Base-by-base conservation (phyloP, 2,797 vertebrate genomes). In the Crenuchus spilurus region DNA sequence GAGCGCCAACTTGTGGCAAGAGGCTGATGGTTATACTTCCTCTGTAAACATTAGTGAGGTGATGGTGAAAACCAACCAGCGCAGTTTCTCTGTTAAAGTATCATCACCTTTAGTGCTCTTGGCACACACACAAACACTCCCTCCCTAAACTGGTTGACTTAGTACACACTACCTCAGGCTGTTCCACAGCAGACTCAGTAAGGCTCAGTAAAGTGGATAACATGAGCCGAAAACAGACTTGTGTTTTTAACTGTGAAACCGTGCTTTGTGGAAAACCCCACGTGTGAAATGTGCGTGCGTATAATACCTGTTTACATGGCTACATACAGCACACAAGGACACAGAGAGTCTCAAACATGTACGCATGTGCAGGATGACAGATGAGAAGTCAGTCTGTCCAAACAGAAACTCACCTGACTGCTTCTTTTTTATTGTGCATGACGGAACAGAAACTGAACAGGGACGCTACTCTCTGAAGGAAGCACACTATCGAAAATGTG, bases 391-490 rank as follows among this genome's bases (percentile, higher is more conserved):
- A 58, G 84, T 82, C 68, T 65, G 57, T 78, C 77, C 75, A 52
- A 67, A 87, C 85, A 79, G 86, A 91, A 90, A 91, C 86, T 82
- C 57, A 73, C 70, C 82, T 33, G 76, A 79, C 77, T 71, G 22
- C 26, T 49, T 39, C 8, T 35, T 26, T 35, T 26, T 4, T 1
- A 9, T 16, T 10, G 24, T 37, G 28, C 2, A n/a, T 55, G 41
- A 30, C 63, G 65, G 65, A 69, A 80, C 80, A 79, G 84, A 83
- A 85, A 80, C 80, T 63, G 22, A 46, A 44, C 77, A 66, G 35
- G 42, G 55, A 41, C 39, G 28, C 33, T 44, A 8, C 48, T 67
- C 35, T 2, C 49, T 14, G 39, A 42, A 9, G 64, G 68, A 75
- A 72, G 46, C 65, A 28, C 2, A 18, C 26, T 22, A 18, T 16